These are phyloP conservation scores for Ophion costatus DNA, from an alignment of 2,888 invertebrate genomes.

Conservation along the genomic window DNA sequence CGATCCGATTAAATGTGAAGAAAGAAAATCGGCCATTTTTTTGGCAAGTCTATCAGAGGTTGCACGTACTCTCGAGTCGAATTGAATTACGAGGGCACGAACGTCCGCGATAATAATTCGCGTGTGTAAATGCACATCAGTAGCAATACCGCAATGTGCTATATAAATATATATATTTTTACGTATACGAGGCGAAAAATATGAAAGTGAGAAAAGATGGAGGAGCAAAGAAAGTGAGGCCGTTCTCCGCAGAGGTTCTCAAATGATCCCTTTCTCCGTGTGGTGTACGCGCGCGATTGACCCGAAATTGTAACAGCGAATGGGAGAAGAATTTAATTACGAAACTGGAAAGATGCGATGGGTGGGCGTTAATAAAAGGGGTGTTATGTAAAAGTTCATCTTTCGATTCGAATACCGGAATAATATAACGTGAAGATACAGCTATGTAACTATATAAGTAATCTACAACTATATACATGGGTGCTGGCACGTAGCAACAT, in stretches of 20 bases:
- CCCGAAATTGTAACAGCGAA: conserved; percentile 31
- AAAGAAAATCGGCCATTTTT: conserved; percentile 15
- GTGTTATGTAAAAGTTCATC: background rate
- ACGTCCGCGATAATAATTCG: conserved; percentile 11
- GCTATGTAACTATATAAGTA: too few species aligned
- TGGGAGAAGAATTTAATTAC: conserved; percentile 17
- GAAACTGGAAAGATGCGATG: conserved; percentile 9
- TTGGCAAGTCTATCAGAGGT: conserved; percentile 18
- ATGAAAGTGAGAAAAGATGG: conserved; percentile 78
- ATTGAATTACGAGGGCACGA: conserved; percentile 42
- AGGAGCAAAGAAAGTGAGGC: conserved; percentile 79
- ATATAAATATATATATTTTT: conserved; percentile 26
- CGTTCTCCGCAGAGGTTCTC: conserved; percentile 75
- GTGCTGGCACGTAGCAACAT: background rate
- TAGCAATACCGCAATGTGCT: conserved; percentile 4
- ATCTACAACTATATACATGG: too few species aligned
- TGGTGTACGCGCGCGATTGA: conserved; percentile 19
- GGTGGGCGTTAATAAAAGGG: background rate
- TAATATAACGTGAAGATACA: background rate
- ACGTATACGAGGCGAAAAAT: conserved; percentile 71
- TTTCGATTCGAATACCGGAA: background rate
- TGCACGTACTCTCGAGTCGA: conserved; percentile 13
- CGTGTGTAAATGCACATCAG: conserved; percentile 17
- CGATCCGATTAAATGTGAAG: conserved; percentile 8
- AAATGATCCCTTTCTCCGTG: conserved; percentile 37